These are phyloP conservation scores for Euura saliciscinereae DNA, from an alignment of 1,140 invertebrate genomes.

Conservation along the genomic window DNA sequence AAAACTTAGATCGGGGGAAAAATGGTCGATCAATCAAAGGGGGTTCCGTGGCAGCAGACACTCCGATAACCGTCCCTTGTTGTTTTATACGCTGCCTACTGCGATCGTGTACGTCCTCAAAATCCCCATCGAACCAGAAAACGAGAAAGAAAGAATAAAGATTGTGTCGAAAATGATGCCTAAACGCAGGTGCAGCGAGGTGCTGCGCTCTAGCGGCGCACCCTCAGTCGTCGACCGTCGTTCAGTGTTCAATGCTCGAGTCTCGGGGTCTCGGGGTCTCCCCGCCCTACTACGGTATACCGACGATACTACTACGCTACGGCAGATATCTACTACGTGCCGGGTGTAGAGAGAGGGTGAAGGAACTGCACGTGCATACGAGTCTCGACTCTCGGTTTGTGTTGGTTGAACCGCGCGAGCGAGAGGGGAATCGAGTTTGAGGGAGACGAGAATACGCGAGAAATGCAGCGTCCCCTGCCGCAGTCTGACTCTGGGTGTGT, in stretches of 20 bases:
- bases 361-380: background rate
- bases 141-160: background rate
- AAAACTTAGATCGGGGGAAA: background rate
- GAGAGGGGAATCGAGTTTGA: background rate
- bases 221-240: too few relatives aligned
- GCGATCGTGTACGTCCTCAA: background rate
- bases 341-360: constrained; percentile 2
- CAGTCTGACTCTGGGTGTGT: too few relatives aligned
- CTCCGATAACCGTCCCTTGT: background rate
- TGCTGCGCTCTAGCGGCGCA: constrained; percentile 1
- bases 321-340: background rate
- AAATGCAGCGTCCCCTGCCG: too few relatives aligned
- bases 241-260: too few relatives aligned
- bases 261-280: background rate
- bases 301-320: too few relatives aligned
- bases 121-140: background rate
- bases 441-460: too few relatives aligned
- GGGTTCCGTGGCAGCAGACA: background rate
- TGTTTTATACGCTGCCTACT: background rate
- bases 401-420: background rate
- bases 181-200: background rate
- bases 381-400: background rate
- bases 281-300: background rate
- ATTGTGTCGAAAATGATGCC: background rate
- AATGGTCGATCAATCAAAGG: background rate